Evolutionary conservation across 2,797 vertebrate species (phyloP), one percentile per base, ranked within the genome.

Genomic region (Cuculus canorus): DNA sequence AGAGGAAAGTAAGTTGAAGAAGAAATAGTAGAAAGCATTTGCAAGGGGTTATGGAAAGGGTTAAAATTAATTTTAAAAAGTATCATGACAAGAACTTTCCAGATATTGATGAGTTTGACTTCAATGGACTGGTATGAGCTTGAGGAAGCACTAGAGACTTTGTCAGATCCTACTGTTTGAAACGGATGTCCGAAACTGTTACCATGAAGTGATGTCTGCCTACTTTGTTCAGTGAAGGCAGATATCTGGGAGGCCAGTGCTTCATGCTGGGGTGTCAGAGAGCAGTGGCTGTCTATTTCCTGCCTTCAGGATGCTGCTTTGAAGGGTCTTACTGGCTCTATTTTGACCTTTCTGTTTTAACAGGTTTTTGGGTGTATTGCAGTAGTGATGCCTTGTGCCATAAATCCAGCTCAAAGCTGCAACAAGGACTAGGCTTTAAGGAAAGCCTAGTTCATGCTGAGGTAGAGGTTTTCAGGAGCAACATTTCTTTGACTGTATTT

Each of bases 161-260:
- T 53, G 22, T 13, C 14, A 63, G 35, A 65, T 70, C 18, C 47
- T 66, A 16, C 7, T 63, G 14, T 24, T n/a, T 1, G 5, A 19
- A 92, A 48, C 0, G 37, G 23, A 16, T n/a, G 8, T 15, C 11
- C 8, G 9, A 72, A 83, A 11, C 28, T 73, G 19, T 37, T 12
- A 54, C 7, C 23, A 32, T 16, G 19, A 78, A 48, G 13, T 1
- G 5, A 11, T 18, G 8, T 18, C 50, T 4, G 1, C 17, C 12
- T 45, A 10, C 3, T 0, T 0, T 57, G 13, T 45, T 33, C 32
- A 68, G 35, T 13, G 39, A 83, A 3, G 0, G 2, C 2, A 3
- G 43, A 47, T 48, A 87, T 3, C 7, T 48, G 13, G 4, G 15
- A 7, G 11, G 2, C 3, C 2, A 0, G 8, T 82, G 10, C 6